Evolutionary conservation across 2,888 invertebrate species (phyloP), one percentile per base, ranked within the genome.

Genomic region (Eumerus sabulonum): DNA sequence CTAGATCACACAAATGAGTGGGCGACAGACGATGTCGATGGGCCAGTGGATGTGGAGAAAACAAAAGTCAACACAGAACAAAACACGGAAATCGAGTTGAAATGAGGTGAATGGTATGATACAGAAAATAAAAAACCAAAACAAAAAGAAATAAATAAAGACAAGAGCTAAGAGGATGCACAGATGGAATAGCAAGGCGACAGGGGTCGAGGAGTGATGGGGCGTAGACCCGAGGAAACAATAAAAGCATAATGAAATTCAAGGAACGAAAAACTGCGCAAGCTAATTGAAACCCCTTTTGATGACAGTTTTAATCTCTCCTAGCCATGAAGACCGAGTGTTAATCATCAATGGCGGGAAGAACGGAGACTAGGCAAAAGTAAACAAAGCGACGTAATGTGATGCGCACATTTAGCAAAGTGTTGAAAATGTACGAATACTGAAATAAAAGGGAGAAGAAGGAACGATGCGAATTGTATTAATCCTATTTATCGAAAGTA

Each of bases 61-160:
- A 66, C 50, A 27, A 56, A 71, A 66, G 71, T 40, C 53, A 63
- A 59, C 67, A 48, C 62, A n/a, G n/a, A 70, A 56, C 54, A 56
- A 71, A 60, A 71, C 70, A 63, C 77, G 77, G 77, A 77, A 77
- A 35, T 62, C 63, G 38, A 54, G 62, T 63, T 62, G 42, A 67
- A 53, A 56, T 38, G 47, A 76, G 66, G 56, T 57, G 57, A 59
- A 57, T 71, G 63, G 44, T 63, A 51, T 36, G 63, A 63, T 63
- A 9, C 47, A 66, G 36, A 47, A 47, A 56, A 40, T 36, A 35
- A n/a, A 12, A 44, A 44, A 44, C 16, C n/a, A n/a, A n/a, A n/a
- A n/a, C n/a, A n/a, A n/a, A n/a, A 9, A 17, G 9, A 9, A 50
- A 7, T 9, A 36, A 16, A 35, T 14, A 45, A 60, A 38, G 13